These are phyloP conservation scores for Apotomis turbidana DNA, from an alignment of 2,888 invertebrate genomes.

Conservation along the genomic window DNA sequence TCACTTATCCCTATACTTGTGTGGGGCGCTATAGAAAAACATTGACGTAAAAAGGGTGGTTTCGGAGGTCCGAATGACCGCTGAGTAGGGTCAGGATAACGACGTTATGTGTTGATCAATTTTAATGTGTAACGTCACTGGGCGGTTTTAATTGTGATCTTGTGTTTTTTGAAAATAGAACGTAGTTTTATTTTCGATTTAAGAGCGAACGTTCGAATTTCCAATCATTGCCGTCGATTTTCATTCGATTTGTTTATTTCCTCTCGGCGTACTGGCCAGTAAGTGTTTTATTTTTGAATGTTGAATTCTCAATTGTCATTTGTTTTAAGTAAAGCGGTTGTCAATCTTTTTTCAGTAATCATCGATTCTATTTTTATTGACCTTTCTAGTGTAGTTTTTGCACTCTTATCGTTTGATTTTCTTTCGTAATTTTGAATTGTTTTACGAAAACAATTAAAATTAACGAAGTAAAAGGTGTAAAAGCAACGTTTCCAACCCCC, in stretches of 20 bases:
- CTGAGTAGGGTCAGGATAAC: slow-evolving; percentile 82
- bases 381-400: too few species aligned
- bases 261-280: not conserved
- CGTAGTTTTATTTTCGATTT: slow-evolving; percentile 2
- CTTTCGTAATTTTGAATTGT: too few species aligned
- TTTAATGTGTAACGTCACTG: slow-evolving; percentile 65
- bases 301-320: not conserved
- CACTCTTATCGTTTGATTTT: too few species aligned
- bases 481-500: not conserved
- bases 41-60: slow-evolving; percentile 83
- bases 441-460: too few species aligned
- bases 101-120: slow-evolving; percentile 83
- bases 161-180: not conserved
- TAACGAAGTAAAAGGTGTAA: too few species aligned
- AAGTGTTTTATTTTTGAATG: not conserved
- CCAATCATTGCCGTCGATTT: not conserved
- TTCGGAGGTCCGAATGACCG: slow-evolving; percentile 79
- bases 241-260: not conserved
- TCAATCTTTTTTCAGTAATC: too few species aligned
- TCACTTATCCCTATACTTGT: slow-evolving; percentile 71
- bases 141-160: slow-evolving; percentile 23
- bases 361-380: too few species aligned
- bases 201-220: not conserved
- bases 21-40: slow-evolving; percentile 80
- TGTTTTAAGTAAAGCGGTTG: not conserved